phyloP scores from a whole-genome alignment of 2,888 invertebrate genomes.

The Dynastes maya region DNA sequence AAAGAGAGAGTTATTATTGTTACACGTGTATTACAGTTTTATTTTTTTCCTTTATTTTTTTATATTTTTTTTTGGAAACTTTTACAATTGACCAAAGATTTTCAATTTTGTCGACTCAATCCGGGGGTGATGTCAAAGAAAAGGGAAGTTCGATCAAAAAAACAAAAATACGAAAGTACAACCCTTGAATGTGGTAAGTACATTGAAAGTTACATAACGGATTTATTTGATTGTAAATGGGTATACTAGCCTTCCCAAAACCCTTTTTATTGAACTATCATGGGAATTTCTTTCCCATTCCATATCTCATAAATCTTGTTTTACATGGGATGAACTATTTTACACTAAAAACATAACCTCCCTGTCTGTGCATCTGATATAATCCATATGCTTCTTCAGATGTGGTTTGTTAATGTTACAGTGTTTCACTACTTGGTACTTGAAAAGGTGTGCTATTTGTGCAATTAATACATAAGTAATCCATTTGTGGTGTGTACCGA shows the following conservation, averaged over 20 bases:
- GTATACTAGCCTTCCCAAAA: background rate
- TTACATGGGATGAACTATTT: background rate
- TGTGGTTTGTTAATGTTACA: too few relatives aligned
- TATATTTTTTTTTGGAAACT: too few relatives aligned
- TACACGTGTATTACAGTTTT: too few relatives aligned
- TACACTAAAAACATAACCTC: too few relatives aligned
- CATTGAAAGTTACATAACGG: background rate
- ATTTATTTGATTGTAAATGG: background rate
- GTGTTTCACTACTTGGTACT: too few relatives aligned
- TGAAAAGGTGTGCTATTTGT: too few relatives aligned
- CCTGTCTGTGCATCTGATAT: too few relatives aligned
- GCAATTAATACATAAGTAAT: background rate
- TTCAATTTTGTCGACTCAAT: slow-evolving; percentile 43
- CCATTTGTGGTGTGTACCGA: background rate
- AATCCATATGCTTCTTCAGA: too few relatives aligned
- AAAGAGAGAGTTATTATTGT: too few relatives aligned
- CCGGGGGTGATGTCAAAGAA: slow-evolving; percentile 66
- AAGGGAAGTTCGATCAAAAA: slow-evolving; percentile 68
- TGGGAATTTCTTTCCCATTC: background rate
- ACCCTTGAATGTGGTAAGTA: slow-evolving; percentile 53
- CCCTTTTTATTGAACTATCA: background rate
- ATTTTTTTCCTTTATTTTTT: too few relatives aligned
- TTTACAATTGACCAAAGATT: too few relatives aligned
- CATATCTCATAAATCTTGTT: background rate
- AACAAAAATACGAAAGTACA: slow-evolving; percentile 57